Conservation (phyloP, 2,113 vertebrate genomes). For the Trogon melanurus region DNA sequence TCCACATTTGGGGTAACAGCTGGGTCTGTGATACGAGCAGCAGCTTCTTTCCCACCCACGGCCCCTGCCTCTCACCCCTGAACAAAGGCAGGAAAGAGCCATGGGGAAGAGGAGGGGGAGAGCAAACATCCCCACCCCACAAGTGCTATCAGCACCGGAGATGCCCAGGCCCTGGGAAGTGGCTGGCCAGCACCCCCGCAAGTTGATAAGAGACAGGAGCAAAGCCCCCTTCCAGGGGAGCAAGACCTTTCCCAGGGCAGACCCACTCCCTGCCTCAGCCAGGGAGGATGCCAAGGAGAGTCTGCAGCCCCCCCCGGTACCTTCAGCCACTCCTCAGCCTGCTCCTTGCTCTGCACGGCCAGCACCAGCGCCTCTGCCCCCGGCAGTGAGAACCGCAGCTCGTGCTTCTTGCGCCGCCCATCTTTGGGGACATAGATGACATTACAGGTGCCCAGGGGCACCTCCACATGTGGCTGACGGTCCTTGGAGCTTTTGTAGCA, state of each 20-base stretch:
- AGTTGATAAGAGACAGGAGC: background rate
- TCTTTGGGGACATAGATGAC: conserved; percentile 95
- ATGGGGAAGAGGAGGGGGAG: conserved; percentile 29
- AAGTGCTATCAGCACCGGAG: background rate
- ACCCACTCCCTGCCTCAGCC: background rate
- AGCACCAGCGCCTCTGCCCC: conserved; percentile 90
- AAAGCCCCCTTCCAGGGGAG: background rate
- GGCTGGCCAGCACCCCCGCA: background rate
- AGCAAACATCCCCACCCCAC: conserved; percentile 38
- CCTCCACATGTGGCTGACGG: conserved; percentile 85
- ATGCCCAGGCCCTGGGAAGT: conserved; percentile 7
- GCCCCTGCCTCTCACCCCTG: background rate
- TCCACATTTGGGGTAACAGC: background rate
- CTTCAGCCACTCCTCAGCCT: conserved; percentile 97
- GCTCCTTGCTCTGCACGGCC: conserved; percentile 94
- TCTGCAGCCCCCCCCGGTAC: conserved; percentile 47
- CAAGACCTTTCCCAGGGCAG: background rate
- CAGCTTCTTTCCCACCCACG: background rate
- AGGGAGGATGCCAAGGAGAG: background rate
- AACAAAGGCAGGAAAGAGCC: conserved; percentile 70
- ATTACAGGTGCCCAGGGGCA: conserved; percentile 84
- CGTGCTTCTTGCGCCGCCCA: conserved; percentile 92
- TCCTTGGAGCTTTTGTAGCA: conserved; percentile 98
- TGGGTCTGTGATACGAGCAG: background rate
- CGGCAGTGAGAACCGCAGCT: conserved; percentile 90